A percentile compares a stretch with the other conserved stretches of the same genome.
phyloP scores from a whole-genome alignment of 2,888 invertebrate genomes.

The Cheilosia soror region DNA sequence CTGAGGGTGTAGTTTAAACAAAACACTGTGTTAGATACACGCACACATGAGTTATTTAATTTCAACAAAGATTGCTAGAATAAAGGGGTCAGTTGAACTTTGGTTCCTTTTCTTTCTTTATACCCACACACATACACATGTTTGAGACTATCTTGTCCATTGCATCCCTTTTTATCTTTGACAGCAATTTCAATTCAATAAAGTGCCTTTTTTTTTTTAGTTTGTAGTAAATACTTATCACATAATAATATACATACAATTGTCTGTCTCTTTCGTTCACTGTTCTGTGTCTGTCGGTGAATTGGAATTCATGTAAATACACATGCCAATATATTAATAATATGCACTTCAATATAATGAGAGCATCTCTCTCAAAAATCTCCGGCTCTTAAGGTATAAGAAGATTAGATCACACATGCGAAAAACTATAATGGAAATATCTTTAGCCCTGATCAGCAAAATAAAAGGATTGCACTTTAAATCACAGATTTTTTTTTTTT shows the following conservation, averaged over 20 bases:
- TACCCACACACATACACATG: too few relatives aligned
- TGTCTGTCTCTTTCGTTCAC: neutral
- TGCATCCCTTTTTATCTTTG: too few relatives aligned
- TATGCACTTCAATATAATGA: neutral
- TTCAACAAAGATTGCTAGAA: too few relatives aligned
- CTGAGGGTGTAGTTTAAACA: too few relatives aligned
- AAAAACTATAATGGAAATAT: neutral
- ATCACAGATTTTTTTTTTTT: neutral
- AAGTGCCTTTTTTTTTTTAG: too few relatives aligned
- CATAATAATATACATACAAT: neutral
- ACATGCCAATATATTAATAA: neutral
- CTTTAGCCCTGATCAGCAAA: neutral
- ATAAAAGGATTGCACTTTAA: neutral
- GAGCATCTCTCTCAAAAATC: neutral
- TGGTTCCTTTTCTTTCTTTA: too few relatives aligned
- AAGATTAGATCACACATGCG: neutral
- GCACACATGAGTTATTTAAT: too few relatives aligned
- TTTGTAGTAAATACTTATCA: too few relatives aligned
- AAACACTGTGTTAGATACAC: too few relatives aligned
- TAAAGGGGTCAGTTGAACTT: too few relatives aligned
- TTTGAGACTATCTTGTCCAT: too few relatives aligned
- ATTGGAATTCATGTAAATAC: neutral
- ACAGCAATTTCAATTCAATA: too few relatives aligned
- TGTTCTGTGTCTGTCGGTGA: neutral
- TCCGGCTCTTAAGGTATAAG: neutral